Base-by-base conservation (phyloP, 2,797 vertebrate genomes). In the Falco biarmicus region DNA sequence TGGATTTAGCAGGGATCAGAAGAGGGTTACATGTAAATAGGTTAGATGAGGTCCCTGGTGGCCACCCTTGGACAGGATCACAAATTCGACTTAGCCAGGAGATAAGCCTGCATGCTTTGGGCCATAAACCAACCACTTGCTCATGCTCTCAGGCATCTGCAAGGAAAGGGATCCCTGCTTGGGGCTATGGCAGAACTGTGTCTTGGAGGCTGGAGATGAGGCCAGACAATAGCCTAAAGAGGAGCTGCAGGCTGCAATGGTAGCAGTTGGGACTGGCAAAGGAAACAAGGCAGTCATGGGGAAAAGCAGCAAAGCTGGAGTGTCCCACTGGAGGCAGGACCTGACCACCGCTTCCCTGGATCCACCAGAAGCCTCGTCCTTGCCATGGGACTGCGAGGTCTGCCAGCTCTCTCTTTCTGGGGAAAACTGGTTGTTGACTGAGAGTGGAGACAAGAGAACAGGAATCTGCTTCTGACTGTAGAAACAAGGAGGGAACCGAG, bases 1-100 rank as follows among this genome's bases (percentile, higher is more conserved):
- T 89, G 88, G 92, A 79, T 95, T 96, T 94, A 93, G 70, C 63
- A 56, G 80, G 90, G 77, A 96, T 95, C 80, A 96, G 93, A 86
- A 85, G 66, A 90, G 77, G 78, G 80, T 93, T 90, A 92, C 80
- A 51, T 89, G 84, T 85, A 91, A 92, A 79, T 76, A 90, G 93
- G 80, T 93, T 65, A 89, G 88, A 96, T 7, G 28, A 73, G 11
- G 54, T 96, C 92, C 86, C 95, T 29, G 34, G 66, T 60, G 88
- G 66, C 59, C 51, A 8, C 47, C 25, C 48, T 84, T 73, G 63
- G 71, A 64, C 0, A 7, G 50, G 87, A 88, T 93, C 83, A 53
- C 24, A 69, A 21, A 15, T 87, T 84, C 59, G 51, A 32, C 88
- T 82, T 73, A 93, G 34, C 15, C 70, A 82, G 86, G 81, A 94